These are phyloP conservation scores for Unio delphinus DNA, from an alignment of 2,888 invertebrate genomes.

Conservation along the genomic window DNA sequence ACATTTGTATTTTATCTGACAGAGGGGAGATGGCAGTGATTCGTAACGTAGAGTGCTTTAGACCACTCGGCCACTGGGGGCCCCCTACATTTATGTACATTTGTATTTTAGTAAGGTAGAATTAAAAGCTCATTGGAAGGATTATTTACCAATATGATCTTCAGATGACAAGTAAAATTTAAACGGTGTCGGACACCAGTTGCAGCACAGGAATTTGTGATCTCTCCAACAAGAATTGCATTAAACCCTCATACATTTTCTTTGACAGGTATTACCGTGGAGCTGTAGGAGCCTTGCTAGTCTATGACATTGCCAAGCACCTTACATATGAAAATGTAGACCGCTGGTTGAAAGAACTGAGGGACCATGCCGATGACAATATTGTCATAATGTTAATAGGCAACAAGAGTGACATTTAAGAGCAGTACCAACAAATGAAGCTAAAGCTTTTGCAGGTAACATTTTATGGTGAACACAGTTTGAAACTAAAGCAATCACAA, in stretches of 20 bases:
- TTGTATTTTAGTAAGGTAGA: no score
- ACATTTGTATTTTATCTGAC: no score
- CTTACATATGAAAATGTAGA: conserved; percentile 99
- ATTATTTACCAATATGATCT: no score
- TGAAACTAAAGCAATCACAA: no score
- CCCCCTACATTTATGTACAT: no score
- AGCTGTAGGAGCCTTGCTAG: conserved; percentile 97
- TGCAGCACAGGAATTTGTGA: background rate
- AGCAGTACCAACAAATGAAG: conserved; percentile 99
- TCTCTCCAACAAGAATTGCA: background rate
- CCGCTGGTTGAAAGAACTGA: conserved; percentile 96
- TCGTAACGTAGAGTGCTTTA: no score
- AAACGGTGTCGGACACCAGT: no score
- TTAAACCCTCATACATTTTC: background rate
- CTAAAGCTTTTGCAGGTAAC: conserved; percentile 89
- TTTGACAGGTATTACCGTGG: conserved; percentile 90
- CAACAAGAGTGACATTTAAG: conserved; percentile 82
- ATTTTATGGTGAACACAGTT: background rate
- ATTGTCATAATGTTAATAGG: conserved; percentile 99
- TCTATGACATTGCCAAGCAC: conserved; percentile 99
- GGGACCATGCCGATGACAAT: conserved; percentile 99
- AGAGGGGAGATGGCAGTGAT: no score
- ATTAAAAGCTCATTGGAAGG: no score
- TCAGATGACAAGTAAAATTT: no score
- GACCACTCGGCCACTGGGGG: no score